Base-by-base conservation (phyloP, 35 echinoderm and acorn worm genomes). In the Strongylocentrotus purpuratus region DNA sequence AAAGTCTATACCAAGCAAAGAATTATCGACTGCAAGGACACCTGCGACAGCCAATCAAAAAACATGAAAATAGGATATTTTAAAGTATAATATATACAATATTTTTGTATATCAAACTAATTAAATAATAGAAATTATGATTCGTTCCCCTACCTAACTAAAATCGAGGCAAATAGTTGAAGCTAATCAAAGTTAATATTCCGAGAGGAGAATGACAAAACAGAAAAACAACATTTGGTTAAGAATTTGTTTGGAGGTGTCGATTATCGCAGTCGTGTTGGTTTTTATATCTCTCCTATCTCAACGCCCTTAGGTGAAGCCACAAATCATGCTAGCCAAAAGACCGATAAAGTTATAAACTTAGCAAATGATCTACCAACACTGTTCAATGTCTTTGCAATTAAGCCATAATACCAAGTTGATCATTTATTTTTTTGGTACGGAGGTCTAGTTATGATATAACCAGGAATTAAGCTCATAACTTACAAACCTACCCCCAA, bases 321-420 rank as follows among this genome's bases (percentile, higher is more conserved):
- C 94, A 94, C 86, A 94, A 94, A 48, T 85, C 52, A 94, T 47
- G 32, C 31, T 32, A 28, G 60, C 85, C 85, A 48, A 70, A 94
- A 46, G 88, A 97, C 91, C 91, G 96, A 97, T 97, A 97, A 95
- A 97, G 96, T 97, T 97, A 97, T 97, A 97, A 97, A 97, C 86
- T 96, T 94, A 95, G 95, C 95, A 95, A 97, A 97, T 97, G 85
- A 95, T 97, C 93, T 95, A 97, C 95, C 86, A 86, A 94, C 65
- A 25, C 58, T 55, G 92, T 97, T 94, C 86, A 71, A 94, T 88
- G 85, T 94, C 60, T 97, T 88, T 90, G 95, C 92, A 97, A 97
- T 97, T 97, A 97, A 97, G 96, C 86, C 96, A 97, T 97, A 97
- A 95, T 71, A 85, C 94, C 94, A 94, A 97, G 96, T 97, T 97